Evolutionary conservation across 2,888 invertebrate species (phyloP).

Genomic region (Hypselothyrea guttata): DNA sequence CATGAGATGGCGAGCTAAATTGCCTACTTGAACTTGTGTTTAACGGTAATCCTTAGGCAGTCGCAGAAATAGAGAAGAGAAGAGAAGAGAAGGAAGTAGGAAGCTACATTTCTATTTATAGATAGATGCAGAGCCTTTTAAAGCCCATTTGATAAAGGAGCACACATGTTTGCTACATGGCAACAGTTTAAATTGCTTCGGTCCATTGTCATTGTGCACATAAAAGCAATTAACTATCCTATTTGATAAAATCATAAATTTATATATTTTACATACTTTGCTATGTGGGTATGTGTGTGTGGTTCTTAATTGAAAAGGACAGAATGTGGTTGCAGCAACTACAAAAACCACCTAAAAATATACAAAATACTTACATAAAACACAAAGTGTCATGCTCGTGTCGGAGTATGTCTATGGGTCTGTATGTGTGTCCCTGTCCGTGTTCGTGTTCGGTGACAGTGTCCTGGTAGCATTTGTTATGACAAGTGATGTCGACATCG

Average conservation of each 20-base stretch:
- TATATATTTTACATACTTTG: constrained; percentile 10
- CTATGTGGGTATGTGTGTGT: constrained; percentile 4
- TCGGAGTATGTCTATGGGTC: constrained; percentile 19
- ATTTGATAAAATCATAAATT: constrained; percentile 56
- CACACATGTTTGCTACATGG: constrained; percentile 36
- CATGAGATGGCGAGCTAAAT: constrained; percentile 53
- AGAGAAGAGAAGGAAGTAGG: not conserved
- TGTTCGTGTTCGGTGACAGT: constrained; percentile 10
- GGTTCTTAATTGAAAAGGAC: constrained; percentile 60
- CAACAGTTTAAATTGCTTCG: constrained; percentile 52
- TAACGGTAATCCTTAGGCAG: constrained; percentile 15
- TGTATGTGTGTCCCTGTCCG: constrained; percentile 1
- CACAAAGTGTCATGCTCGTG: constrained; percentile 39
- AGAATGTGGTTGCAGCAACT: constrained; percentile 34
- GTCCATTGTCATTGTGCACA: constrained; percentile 40
- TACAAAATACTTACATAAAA: constrained; percentile 48
- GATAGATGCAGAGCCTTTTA: constrained; percentile 40
- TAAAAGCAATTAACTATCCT: constrained; percentile 69
- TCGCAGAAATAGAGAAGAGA: not conserved
- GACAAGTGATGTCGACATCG: constrained; percentile 61
- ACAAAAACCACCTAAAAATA: constrained; percentile 58
- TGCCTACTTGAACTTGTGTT: constrained; percentile 36
- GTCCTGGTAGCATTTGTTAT: constrained; percentile 62
- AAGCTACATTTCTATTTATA: too few relatives aligned
- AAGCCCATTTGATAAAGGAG: constrained; percentile 31